Conservation (phyloP, 2,888 invertebrate species). For the Neuroscelio doddi region DNA sequence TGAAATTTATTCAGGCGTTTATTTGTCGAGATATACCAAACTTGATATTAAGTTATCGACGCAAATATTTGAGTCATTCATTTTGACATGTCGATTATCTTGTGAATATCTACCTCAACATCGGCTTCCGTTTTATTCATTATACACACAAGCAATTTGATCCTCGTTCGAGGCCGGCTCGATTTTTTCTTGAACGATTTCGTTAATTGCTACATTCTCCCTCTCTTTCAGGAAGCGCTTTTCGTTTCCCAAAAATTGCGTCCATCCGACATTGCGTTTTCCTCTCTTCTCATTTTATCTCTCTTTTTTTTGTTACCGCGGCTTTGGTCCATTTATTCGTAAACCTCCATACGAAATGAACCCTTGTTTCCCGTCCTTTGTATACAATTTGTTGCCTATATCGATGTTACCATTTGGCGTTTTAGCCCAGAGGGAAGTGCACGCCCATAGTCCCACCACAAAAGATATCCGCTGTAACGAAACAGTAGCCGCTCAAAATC, state of each 20-base stretch:
- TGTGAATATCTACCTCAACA: conserved; percentile 31
- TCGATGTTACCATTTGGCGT: conserved; percentile 68
- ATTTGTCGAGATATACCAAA: too few species aligned
- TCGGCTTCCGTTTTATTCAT: conserved; percentile 48
- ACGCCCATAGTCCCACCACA: conserved; percentile 69
- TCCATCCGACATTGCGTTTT: conserved; percentile 32
- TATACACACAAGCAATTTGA: conserved; percentile 44
- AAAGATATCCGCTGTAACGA: conserved; percentile 71
- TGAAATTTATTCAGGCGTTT: too few species aligned
- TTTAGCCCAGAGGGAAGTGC: conserved; percentile 65
- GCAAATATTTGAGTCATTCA: conserved; percentile 21
- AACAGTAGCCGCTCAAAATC: conserved; percentile 69
- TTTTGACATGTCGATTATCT: conserved; percentile 42
- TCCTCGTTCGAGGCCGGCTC: conserved; percentile 31
- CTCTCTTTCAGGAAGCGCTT: conserved; percentile 41
- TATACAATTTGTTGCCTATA: conserved; percentile 52
- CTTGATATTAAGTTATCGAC: conserved; percentile 35
- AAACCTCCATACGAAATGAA: conserved; percentile 48
- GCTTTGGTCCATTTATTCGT: conserved; percentile 47
- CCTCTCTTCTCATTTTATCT: conserved; percentile 21
- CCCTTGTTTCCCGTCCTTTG: conserved; percentile 47
- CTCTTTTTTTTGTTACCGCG: conserved; percentile 23
- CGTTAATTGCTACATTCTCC: conserved; percentile 43
- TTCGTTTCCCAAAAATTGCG: conserved; percentile 55
- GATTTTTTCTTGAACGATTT: conserved; percentile 40